Conservation (phyloP, 2,797 vertebrate species). For the Coccyzus lansbergi region DNA sequence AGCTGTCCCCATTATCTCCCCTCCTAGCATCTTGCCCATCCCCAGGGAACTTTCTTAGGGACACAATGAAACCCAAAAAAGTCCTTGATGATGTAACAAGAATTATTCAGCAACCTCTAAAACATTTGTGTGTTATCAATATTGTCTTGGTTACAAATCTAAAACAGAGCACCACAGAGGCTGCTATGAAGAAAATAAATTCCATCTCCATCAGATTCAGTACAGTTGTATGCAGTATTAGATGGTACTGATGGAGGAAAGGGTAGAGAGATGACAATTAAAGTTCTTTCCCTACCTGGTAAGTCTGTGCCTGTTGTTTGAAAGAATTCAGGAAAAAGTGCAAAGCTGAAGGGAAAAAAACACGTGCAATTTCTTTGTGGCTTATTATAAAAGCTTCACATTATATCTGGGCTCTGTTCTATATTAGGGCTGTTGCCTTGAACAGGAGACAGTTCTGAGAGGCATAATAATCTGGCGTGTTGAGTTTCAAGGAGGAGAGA, state of each 20-base stretch:
- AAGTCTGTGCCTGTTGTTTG: background rate
- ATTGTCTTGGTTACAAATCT: background rate
- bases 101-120: background rate
- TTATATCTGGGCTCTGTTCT: background rate
- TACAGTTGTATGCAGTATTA: background rate
- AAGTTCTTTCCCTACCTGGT: background rate
- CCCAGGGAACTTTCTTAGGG: background rate
- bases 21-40: background rate
- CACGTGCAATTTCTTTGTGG: background rate
- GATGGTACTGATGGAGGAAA: background rate
- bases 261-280: background rate
- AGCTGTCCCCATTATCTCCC: background rate
- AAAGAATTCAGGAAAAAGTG: background rate
- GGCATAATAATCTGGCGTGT: background rate
- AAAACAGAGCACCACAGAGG: background rate
- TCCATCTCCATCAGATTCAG: background rate
- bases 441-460: background rate
- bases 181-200: background rate
- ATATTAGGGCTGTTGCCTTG: background rate
- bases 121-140: background rate
- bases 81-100: background rate
- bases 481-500: background rate
- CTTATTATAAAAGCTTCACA: background rate
- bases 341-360: background rate
- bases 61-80: background rate